These are phyloP conservation scores for Eleutherodactylus coqui DNA, from an alignment of 2,797 vertebrate species.

Conservation along the genomic window DNA sequence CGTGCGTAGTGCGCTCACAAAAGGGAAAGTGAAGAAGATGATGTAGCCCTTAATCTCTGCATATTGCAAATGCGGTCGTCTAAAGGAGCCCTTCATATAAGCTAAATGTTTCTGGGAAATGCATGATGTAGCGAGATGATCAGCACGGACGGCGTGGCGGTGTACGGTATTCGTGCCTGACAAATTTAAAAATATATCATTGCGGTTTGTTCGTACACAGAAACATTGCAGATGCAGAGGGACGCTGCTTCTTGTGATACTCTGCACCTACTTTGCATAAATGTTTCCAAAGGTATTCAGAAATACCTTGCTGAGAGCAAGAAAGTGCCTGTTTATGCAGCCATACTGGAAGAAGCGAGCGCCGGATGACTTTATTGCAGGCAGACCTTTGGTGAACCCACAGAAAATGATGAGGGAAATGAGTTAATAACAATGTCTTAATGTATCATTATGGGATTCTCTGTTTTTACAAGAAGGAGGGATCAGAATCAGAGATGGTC, in stretches of 20 bases:
- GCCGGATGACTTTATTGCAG: background rate
- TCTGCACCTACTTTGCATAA: background rate
- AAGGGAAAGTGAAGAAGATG: too few species aligned
- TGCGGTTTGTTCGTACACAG: background rate
- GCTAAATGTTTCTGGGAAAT: background rate
- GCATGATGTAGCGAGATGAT: background rate
- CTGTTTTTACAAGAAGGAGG: background rate
- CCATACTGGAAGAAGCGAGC: background rate
- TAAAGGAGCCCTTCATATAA: too few species aligned
- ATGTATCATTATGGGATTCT: background rate
- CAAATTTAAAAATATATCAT: slow-evolving; percentile 17
- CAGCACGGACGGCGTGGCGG: background rate
- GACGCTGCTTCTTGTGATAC: background rate
- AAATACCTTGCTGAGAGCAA: background rate
- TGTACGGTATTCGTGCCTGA: background rate
- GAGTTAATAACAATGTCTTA: background rate
- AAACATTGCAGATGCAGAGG: background rate
- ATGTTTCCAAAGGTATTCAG: background rate
- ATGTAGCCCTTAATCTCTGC: too few species aligned
- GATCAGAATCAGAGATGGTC: background rate
- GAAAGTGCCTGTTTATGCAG: background rate
- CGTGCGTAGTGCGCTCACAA: too few species aligned
- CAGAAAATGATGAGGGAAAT: background rate
- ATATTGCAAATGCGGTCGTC: too few species aligned
- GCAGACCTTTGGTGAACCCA: background rate